Evolutionary conservation across 1,140 invertebrate genomes (phyloP), one percentile per base, ranked within the genome.

Genomic region (Danaus melanippus): DNA sequence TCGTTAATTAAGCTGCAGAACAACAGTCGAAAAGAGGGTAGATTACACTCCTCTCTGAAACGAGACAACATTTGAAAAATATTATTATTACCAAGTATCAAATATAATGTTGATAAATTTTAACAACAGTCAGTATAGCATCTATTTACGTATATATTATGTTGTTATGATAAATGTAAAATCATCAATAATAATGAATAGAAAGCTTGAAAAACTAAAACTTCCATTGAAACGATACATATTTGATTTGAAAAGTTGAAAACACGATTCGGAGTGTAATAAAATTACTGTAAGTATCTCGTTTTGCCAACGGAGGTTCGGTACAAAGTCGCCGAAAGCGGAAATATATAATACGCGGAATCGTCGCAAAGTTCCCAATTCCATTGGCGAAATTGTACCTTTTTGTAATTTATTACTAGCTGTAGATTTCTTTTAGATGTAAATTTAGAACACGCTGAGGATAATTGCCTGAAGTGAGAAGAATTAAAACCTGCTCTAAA

Each of bases 391-490:
- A 66, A 54, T 61, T 50, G 65, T 65, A 57, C 47, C 51, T 64
- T 60, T 56, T 52, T 47, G 57, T 68, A 62, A 67, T 68, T 68
- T 67, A 68, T 67, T 63, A 57, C 50, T 11, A 15, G 49, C 56
- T 60, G 53, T 53, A 62, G 57, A 67, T 69, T 71, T 64, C 57
- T 61, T 71, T 63, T 48, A 54, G 48, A 59, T 64, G 62, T 64
- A 67, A 65, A 64, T 67, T 66, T 62, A 45, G 21, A 32, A 32
- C 21, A 12, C 42, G 45, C 39, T 15, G 12, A 47, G 21, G 21
- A 32, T 32, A 32, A 32, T 32, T 32, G 21, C 21, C 21, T 32
- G 6, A 32, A 32, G 21, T 32, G 21, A 32, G 21, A 32, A 32
- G 21, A 32, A 32, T 32, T 32, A 32, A 32, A 32, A 32, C 21